A percentile compares a stretch with the other conserved stretches of the same genome.
Evolutionary conservation across 2,888 invertebrate species (phyloP).

Genomic region (Microplitis deprimator): DNA sequence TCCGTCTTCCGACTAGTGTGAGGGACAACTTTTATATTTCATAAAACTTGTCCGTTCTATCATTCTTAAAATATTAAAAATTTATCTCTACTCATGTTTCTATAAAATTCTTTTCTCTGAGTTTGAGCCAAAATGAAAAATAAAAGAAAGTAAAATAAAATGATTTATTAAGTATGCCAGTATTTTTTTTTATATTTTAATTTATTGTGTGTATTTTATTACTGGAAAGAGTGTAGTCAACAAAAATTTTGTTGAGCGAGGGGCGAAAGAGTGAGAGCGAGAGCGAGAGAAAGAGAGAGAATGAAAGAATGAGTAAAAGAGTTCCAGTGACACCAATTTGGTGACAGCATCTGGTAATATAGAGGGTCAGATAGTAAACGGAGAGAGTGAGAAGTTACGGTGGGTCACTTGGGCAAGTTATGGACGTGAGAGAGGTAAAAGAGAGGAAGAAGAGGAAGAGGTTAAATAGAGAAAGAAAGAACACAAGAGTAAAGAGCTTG

Average conservation of each 20-base stretch:
- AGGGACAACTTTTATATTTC: slow-evolving; percentile 23
- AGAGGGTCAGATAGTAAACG: slow-evolving; percentile 19
- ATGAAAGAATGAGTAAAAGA: neutral
- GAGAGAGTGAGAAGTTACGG: slow-evolving; percentile 20
- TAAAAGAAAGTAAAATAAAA: neutral
- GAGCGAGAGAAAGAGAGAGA: neutral
- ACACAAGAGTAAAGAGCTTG: slow-evolving; percentile 15
- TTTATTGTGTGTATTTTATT: neutral
- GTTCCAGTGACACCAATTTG: slow-evolving; percentile 41
- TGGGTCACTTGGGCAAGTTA: slow-evolving; percentile 1
- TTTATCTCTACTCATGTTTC: neutral
- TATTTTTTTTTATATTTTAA: neutral
- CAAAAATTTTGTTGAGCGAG: neutral
- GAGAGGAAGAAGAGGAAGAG: slow-evolving; percentile 18
- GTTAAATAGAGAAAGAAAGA: neutral
- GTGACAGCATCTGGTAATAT: slow-evolving; percentile 36
- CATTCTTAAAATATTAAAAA: neutral
- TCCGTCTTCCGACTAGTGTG: neutral
- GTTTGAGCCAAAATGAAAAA: neutral
- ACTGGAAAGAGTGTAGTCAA: neutral
- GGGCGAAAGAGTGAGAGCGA: neutral
- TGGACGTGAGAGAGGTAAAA: neutral
- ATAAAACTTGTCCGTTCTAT: slow-evolving; percentile 11
- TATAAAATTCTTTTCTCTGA: neutral
- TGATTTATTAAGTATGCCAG: neutral